phyloP scores from a whole-genome alignment of 2,797 vertebrate genomes.

The Chelonia mydas region DNA sequence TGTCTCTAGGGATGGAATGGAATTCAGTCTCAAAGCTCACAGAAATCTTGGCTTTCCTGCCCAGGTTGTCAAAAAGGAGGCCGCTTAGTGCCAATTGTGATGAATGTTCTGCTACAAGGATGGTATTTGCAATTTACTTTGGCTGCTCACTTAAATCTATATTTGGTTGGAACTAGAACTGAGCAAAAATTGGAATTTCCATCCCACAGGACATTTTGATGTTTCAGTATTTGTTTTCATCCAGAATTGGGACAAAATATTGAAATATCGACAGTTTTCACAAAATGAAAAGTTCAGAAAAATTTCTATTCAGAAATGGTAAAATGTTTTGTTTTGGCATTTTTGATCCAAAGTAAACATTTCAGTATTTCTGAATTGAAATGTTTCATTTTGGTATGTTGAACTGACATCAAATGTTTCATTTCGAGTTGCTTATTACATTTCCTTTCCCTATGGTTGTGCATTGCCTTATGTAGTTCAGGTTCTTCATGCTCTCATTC shows the following conservation, averaged over 20 bases:
- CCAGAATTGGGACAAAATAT: not conserved
- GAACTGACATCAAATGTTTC: not conserved
- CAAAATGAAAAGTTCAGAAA: not conserved
- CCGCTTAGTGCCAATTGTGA: not conserved
- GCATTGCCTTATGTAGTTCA: not conserved
- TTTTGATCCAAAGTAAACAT: not conserved
- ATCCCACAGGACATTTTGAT: not conserved
- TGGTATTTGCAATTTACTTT: not conserved
- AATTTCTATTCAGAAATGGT: not conserved
- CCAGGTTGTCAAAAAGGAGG: not conserved
- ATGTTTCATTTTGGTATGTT: not conserved
- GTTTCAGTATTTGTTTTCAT: not conserved
- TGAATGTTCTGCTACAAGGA: not conserved
- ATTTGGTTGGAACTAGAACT: not conserved
- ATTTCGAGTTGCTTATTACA: not conserved
- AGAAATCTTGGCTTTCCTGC: not conserved
- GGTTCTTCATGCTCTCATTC: not conserved
- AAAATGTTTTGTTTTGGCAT: not conserved
- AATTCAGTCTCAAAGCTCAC: fast-evolving
- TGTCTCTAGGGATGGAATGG: not conserved
- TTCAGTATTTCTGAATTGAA: not conserved
- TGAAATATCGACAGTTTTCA: not conserved
- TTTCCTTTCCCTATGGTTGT: not conserved
- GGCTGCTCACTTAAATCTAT: not conserved
- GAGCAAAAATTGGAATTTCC: not conserved